phyloP scores from a whole-genome alignment of 1,140 invertebrate genomes.

The Halictus rubicundus region DNA sequence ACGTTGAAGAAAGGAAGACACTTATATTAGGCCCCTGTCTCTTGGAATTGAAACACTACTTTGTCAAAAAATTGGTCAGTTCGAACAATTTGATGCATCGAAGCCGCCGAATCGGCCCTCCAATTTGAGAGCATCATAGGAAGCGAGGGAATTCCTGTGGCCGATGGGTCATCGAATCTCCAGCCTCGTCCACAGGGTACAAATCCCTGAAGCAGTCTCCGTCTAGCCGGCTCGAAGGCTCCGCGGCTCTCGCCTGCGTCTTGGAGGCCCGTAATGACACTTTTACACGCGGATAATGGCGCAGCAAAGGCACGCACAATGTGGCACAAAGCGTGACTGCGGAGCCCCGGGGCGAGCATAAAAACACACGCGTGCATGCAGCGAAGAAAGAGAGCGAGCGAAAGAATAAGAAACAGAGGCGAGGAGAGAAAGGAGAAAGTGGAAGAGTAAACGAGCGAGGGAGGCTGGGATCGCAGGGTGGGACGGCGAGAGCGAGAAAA shows the following conservation, averaged over 20 bases:
- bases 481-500: constrained; percentile 5
- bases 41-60: no score
- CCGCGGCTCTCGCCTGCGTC: constrained; percentile 8
- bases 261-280: constrained; percentile 60
- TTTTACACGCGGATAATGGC: constrained; percentile 69
- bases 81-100: no score
- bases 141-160: no score
- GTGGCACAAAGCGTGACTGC: constrained; percentile 59
- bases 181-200: constrained; percentile 21
- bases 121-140: no score
- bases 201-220: constrained; percentile 44
- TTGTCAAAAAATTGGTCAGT: no score
- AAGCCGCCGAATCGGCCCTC: no score
- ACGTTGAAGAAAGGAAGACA: no score
- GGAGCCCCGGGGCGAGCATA: constrained; percentile 55
- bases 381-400: background rate
- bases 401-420: background rate
- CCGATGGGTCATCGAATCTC: constrained; percentile 44
- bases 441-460: background rate
- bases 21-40: no score
- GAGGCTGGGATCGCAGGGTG: no score
- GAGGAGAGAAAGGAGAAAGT: background rate
- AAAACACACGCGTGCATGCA: constrained; percentile 57
- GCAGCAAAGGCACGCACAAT: constrained; percentile 65
- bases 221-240: background rate